phyloP scores from a whole-genome alignment of 1,140 invertebrate genomes.

The Idris sp. region DNA sequence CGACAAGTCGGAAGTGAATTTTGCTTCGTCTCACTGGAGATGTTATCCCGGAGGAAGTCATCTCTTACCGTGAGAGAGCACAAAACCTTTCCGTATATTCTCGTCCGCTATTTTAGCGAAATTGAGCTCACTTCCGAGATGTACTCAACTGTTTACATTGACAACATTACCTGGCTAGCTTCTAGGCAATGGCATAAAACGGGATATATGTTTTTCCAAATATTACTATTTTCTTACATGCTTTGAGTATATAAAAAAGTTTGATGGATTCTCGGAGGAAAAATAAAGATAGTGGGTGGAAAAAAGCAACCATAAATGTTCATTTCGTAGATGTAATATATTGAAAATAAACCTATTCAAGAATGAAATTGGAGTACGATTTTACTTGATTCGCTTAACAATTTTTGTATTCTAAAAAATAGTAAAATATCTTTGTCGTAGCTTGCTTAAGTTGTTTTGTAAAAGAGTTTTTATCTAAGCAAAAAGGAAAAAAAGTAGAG shows the following conservation, averaged over 20 bases:
- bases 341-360: slow-evolving; percentile 16
- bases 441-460: too few species aligned
- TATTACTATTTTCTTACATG: slow-evolving; percentile 49
- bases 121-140: slow-evolving; percentile 47
- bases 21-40: slow-evolving; percentile 31
- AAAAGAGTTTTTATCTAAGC: too few species aligned
- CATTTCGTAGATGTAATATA: slow-evolving; percentile 4
- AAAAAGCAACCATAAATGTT: slow-evolving; percentile 5
- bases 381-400: slow-evolving; percentile 7
- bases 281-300: slow-evolving; percentile 41
- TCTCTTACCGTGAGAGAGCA: slow-evolving; percentile 52
- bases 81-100: slow-evolving; percentile 30
- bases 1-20: slow-evolving; percentile 49
- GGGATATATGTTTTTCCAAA: slow-evolving; percentile 55
- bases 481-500: too few species aligned
- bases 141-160: slow-evolving; percentile 49
- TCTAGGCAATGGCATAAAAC: slow-evolving; percentile 40
- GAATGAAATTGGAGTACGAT: slow-evolving; percentile 13
- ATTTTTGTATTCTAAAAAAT: too few species aligned
- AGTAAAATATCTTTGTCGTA: slow-evolving; percentile 13
- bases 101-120: slow-evolving; percentile 51
- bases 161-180: slow-evolving; percentile 43
- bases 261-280: slow-evolving; percentile 51
- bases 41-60: slow-evolving; percentile 43
- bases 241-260: slow-evolving; percentile 36